Evolutionary conservation across 2,888 invertebrate species (phyloP), one percentile per base, ranked within the genome.

Genomic region (Abscondita cerata): DNA sequence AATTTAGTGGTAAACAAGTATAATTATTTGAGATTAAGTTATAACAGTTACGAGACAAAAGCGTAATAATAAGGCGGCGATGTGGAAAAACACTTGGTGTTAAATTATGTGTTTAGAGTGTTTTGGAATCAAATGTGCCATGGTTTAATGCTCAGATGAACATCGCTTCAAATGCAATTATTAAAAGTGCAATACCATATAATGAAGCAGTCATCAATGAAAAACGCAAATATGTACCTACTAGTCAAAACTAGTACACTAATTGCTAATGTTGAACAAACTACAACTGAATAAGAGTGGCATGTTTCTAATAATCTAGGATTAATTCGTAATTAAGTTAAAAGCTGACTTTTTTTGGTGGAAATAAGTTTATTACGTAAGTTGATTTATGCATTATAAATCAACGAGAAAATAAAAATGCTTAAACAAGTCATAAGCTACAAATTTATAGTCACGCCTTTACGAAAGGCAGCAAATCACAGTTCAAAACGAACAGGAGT

Each of bases 81-180:
- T 47, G 55, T 48, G 55, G 55, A 56, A 56, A 56, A 56, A 56
- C 47, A 56, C 47, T 34, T 36, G 48, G 54, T 59, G 59, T 47
- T 59, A 59, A 59, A 53, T 59, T 52, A 59, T 52, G 53, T 59
- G 53, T 59, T 53, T 59, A 59, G 47, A 12, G 46, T 53, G 59
- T 55, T 60, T 50, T 55, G 50, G 44, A 55, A 61, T 52, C 46
- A 56, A 61, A 61, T 56, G 52, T 61, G 41, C 47, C 47, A 61
- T 51, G 56, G 52, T 56, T 61, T 61, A 61, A 46, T 56, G 61
- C 61, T 52, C 48, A 56, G 56, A 52, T 61, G 56, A 56, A 47
- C 47, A 61, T 36, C 52, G 47, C 48, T 40, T 52, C 46, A 55
- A 51, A 50, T 40, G 57, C 50, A 57, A 57, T 57, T 57, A 57